Conservation (phyloP, 2,113 vertebrate species). For the Alethe castanea region DNA sequence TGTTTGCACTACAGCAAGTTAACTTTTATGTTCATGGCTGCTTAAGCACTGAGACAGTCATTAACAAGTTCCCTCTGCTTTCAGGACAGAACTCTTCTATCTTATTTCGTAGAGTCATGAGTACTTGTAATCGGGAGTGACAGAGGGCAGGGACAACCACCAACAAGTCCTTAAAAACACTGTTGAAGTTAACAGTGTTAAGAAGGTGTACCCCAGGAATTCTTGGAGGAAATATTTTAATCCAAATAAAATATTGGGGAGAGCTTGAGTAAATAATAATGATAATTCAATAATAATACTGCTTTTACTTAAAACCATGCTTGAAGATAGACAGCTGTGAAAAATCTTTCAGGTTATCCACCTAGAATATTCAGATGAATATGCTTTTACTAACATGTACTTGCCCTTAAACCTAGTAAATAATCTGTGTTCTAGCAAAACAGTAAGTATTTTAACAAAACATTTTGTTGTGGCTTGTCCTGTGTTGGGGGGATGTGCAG, state of each 20-base stretch:
- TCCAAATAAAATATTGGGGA: not conserved
- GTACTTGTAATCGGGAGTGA: not conserved
- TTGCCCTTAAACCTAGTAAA: not conserved
- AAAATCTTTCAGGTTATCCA: not conserved
- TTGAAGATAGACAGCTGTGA: not conserved
- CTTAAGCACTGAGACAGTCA: not conserved
- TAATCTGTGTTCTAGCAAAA: not conserved
- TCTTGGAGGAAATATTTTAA: not conserved
- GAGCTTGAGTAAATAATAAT: not conserved
- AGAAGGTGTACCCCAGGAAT: not conserved
- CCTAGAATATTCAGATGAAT: not conserved
- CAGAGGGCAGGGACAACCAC: not conserved
- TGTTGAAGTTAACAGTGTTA: not conserved
- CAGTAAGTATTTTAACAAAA: not conserved
- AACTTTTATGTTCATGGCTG: not conserved
- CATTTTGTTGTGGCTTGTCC: not conserved
- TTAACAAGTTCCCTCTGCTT: constrained; percentile 7
- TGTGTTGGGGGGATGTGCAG: not conserved
- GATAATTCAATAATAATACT: not conserved
- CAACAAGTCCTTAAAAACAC: not conserved
- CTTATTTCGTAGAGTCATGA: not conserved
- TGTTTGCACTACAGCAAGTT: not conserved
- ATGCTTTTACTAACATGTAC: not conserved
- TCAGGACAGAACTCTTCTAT: not conserved
- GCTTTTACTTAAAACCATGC: not conserved